Base-by-base conservation (phyloP, 1,140 invertebrate species). In the Octopus bimaculoides region DNA sequence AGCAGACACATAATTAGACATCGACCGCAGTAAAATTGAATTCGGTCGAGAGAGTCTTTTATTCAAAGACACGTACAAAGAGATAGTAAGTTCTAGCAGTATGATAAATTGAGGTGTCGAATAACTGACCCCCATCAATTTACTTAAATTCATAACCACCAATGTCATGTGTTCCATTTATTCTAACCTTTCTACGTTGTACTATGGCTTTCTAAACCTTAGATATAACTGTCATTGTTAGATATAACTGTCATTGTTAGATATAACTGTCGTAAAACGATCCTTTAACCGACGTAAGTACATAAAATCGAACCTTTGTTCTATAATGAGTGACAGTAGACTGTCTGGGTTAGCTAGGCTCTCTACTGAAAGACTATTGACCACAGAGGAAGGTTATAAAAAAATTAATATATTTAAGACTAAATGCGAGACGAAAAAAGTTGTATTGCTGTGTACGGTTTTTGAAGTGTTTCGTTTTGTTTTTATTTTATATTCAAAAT, bases 31-130 rank as follows among this genome's bases (percentile, higher is more conserved):
- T 74, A 10, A 74, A 74, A 4, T 10, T 74, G 73, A 26, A 26
- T 14, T 74, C 10, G 73, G 10, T 1, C 73, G 41, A 4, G 73
- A 17, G 73, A 14, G 10, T 17, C 73, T 74, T 74, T 74, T 20
- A 74, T 74, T 74, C 73, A 74, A 74, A 74, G 10, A 74, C 20
- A 74, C 20, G 10, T 74, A 74, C 73, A 74, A 52, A 74, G 73
- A 74, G 73, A 74, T 74, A 52, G 41, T 74, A 4, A 74, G 10
- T 52, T 20, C 4, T 74, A 74, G 10, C 73, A 74, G 73, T 74
- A 74, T 20, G 73, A 52, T 20, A 74, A 12, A 26, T 74, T 74
- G 10, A 74, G 20, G 73, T 74, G 73, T 74, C 73, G 20, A 74
- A 10, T 9, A 74, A 74, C 73, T 74, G 4, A 74, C 73, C 73